Conservation (phyloP, 2,888 invertebrate genomes). For the Megamerina dolium region DNA sequence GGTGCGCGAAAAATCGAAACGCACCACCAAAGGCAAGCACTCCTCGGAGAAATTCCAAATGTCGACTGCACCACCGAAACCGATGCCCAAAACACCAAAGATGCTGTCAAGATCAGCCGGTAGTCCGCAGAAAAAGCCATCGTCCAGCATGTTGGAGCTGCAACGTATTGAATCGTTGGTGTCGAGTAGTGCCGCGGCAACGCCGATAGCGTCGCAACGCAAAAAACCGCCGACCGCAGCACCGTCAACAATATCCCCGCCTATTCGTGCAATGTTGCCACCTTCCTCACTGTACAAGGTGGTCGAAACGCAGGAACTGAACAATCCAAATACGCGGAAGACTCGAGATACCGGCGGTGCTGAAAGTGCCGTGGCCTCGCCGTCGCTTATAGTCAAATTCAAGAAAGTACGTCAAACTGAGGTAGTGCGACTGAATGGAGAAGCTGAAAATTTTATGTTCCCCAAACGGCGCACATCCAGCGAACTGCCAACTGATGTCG, state of each 20-base stretch:
- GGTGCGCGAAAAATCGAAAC: conserved; percentile 39
- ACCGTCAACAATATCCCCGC: conserved; percentile 34
- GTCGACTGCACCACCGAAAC: conserved; percentile 12
- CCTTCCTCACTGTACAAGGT: conserved; percentile 46
- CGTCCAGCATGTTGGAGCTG: conserved; percentile 21
- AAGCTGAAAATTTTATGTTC: conserved; percentile 84
- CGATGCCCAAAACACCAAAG: conserved; percentile 15
- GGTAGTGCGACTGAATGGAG: conserved; percentile 69
- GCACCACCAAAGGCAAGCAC: conserved; percentile 41
- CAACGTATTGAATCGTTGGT: conserved; percentile 21
- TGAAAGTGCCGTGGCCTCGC: conserved; percentile 28
- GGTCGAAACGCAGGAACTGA: conserved; percentile 31
- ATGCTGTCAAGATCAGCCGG: conserved; percentile 15
- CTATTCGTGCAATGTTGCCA: conserved; percentile 43
- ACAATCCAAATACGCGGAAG: conserved; percentile 23
- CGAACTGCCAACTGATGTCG: conserved; percentile 51
- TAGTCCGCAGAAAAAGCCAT: conserved; percentile 22
- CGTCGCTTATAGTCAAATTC: conserved; percentile 65
- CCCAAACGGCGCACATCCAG: conserved; percentile 55
- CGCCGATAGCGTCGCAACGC: conserved; percentile 21
- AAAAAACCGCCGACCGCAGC: conserved; percentile 26
- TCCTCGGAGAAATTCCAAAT: conserved; percentile 40
- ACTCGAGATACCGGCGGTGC: conserved; percentile 20
- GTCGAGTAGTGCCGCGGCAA: conserved; percentile 15
- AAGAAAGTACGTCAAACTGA: conserved; percentile 69